Percentiles rank a stretch among this genome's conserved stretches.
Conservation (phyloP, 2,797 vertebrate species). For the Morelia viridis region DNA sequence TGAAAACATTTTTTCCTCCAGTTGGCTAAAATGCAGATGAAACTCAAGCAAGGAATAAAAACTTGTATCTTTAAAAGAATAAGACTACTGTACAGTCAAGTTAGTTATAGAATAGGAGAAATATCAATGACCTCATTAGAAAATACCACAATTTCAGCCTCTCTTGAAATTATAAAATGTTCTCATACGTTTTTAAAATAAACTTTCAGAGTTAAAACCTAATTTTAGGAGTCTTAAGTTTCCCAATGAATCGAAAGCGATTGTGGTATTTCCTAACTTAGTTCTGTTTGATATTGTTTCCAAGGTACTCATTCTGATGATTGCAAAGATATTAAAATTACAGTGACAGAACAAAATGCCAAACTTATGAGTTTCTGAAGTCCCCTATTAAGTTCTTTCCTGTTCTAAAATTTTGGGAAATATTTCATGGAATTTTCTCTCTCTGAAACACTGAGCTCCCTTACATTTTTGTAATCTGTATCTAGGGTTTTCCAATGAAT, state of each 20-base stretch:
- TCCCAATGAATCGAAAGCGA: conserved; percentile 68
- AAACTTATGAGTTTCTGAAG: conserved; percentile 70
- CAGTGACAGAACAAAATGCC: conserved; percentile 69
- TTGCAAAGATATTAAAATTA: conserved; percentile 70
- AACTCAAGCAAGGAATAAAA: background rate
- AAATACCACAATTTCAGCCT: conserved; percentile 26
- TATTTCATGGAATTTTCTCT: conserved; percentile 47
- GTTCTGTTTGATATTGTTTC: conserved; percentile 69
- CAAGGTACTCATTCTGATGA: conserved; percentile 65
- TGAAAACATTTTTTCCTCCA: background rate
- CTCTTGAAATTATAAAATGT: conserved; percentile 50
- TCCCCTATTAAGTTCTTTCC: conserved; percentile 51
- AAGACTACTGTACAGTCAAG: background rate
- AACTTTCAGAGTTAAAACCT: conserved; percentile 58
- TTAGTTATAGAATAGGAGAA: background rate
- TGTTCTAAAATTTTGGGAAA: conserved; percentile 39
- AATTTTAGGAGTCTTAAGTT: conserved; percentile 72
- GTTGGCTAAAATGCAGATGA: background rate
- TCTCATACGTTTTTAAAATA: conserved; percentile 47
- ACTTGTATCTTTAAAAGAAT: fast-evolving
- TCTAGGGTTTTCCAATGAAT: conserved; percentile 33
- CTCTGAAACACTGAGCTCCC: conserved; percentile 53
- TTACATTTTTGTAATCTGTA: conserved; percentile 10
- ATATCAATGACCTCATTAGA: background rate
- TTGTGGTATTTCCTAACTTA: conserved; percentile 70